Base-by-base conservation (phyloP, 2,888 invertebrate species). In the Spilarctia lutea region DNA sequence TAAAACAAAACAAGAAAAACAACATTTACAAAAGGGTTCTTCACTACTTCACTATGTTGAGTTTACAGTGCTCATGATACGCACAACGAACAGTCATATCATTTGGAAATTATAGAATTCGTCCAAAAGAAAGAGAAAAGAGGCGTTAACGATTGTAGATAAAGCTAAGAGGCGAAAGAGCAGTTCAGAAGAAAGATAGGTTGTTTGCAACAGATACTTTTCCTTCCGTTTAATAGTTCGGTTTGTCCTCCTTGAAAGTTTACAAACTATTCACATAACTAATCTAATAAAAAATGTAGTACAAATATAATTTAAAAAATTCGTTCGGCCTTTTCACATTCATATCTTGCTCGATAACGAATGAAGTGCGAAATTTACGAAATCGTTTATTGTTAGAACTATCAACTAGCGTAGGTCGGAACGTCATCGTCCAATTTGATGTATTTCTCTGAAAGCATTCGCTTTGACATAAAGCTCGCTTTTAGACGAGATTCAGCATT, bases 401-500 rank as follows among this genome's bases (percentile, higher is more conserved):
- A 56, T 75, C 73, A 72, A 68, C 68, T 45, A 45, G 42, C 33
- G 66, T 3, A 66, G 68, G 56, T 68, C 66, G 75, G 68, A 72
- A 76, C 76, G 83, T 80, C 84, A 81, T 81, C 79, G 78, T 78
- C 75, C 75, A 81, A 72, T 75, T n/a, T 78, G 78, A 78, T 77
- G 79, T 81, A 79, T 79, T 79, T 74, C 75, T 73, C 75, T 67
- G 75, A 69, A 80, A 79, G 85, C 80, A 78, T 80, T 81, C 81
- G 74, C 80, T 83, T 85, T 86, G 83, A 85, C 79, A 86, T 81
- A 76, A 79, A 79, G 83, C 80, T 77, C 69, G 72, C 74, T 81
- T 83, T 85, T 79, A 82, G 80, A 83, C 79, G 77, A 79, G 80
- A 83, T 80, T 82, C 80, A 81, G 79, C 82, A 75, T 78, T 86